These are phyloP conservation scores for Percopsis transmontana DNA, from an alignment of 2,113 vertebrate genomes.

Conservation along the genomic window DNA sequence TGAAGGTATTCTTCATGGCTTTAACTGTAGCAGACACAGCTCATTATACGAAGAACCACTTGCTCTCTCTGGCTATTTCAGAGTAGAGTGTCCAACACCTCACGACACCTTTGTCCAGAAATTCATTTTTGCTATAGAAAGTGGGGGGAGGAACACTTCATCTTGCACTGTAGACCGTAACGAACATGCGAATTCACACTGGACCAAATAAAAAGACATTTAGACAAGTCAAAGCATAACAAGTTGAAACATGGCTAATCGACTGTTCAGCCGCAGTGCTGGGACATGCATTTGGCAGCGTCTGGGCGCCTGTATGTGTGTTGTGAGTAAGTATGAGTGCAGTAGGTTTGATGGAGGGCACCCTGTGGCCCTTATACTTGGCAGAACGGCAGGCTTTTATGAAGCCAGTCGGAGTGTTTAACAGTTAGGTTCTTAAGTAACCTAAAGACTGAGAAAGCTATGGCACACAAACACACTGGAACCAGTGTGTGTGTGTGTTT, in stretches of 20 bases:
- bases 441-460: too few species aligned
- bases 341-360: conserved; percentile 33
- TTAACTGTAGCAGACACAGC: neutral
- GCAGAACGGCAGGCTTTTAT: too few species aligned
- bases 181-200: neutral
- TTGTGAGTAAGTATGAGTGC: conserved; percentile 34
- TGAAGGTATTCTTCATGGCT: neutral
- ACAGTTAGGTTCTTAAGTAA: too few species aligned
- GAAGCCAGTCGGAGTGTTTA: too few species aligned
- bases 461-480: neutral
- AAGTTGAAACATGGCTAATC: conserved; percentile 29
- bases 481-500: conserved; percentile 9
- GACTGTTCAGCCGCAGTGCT: conserved; percentile 24
- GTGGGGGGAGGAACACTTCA: too few species aligned
- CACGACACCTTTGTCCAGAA: too few species aligned
- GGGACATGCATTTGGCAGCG: conserved; percentile 36
- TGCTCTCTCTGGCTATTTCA: too few species aligned
- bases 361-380: conserved; percentile 31
- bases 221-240: neutral
- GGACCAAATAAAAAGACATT: neutral
- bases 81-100: too few species aligned
- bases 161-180: neutral
- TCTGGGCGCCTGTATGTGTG: conserved; percentile 32
- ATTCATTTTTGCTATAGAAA: too few species aligned
- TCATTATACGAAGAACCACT: too few species aligned